Base-by-base conservation (phyloP, 2,797 vertebrate species). In the Percopsis omiscomaycus region DNA sequence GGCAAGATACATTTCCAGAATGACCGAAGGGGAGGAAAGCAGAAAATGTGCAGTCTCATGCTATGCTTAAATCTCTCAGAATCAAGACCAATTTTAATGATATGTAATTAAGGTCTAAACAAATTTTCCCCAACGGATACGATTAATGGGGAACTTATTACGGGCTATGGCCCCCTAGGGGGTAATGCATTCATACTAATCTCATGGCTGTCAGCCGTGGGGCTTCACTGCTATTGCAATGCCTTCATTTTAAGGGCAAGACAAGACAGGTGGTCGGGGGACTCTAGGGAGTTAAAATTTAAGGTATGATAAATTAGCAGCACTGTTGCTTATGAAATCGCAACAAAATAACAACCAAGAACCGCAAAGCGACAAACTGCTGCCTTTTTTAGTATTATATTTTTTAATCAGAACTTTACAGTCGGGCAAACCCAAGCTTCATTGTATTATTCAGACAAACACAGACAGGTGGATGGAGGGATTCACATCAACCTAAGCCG, bases 141-240 rank as follows among this genome's bases (percentile, higher is more conserved):
- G 84, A 92, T 93, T 91, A 94, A 93, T 92, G 89, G 86, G 72
- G 84, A 93, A 91, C 89, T 89, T 93, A 91, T 92, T 92, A 90
- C 82, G 85, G 84, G 85, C 88, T 89, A 92, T 90, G 87, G 89
- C 88, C 90, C 92, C 90, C 91, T 89, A 86, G 92, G 89, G 92
- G 87, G 85, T 92, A 89, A 91, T 93, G 91, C 88, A 90, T 92
- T 92, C 89, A 93, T 92, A 90, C 90, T 93, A 93, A 92, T 92
- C 88, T 91, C 85, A 86, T 89, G 84, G 84, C 83, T 90, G 89
- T 91, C 88, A 90, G 92, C 90, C 89, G 87, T 77, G 85, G 84
- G 91, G 84, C 84, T 92, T 87, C 84, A 80, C 71, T 80, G 83
- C 85, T 83, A 80, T 85, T 89, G 85, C 89, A 89, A 92, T 89